Base-by-base conservation (phyloP, 2,888 invertebrate species). In the Schizaphis graminum region DNA sequence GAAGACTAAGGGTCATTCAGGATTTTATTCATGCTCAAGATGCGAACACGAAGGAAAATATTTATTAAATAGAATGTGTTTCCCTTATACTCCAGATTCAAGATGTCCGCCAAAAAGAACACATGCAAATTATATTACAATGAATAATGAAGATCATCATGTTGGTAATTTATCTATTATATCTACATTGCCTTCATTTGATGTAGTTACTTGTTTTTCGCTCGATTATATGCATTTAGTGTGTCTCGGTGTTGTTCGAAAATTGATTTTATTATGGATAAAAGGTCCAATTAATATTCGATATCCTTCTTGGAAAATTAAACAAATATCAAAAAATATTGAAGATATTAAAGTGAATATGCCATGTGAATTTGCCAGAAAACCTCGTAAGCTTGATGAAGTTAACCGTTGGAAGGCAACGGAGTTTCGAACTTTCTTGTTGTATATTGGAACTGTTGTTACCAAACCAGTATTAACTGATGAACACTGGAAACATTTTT, bases 281-380 rank as follows among this genome's bases (percentile, higher is more conserved):
- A 44, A 77, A 41, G 49, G 44, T 28, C 84, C 57, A 4, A 47
- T 26, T 35, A 21, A 41, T 13, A 21, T 91, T n/a, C n/a, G 77
- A 10, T 77, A 77, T 44, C 56, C 49, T 47, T 77, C 84, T 84
- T 85, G 57, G 53, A 77, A 91, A 44, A 44, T 35, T 28, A 3
- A 91, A 91, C 8, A 26, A 8, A 26, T 41, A 35, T 67, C 41
- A 16, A 57, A 53, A 16, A 8, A 47, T 24, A 8, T 77, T 47
- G 26, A 53, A 49, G n/a, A 44, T 28, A 47, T 47, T 1, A 91
- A 77, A 47, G 16, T 26, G 10, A 84, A 84, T 28, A 84, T 77
- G 7, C 91, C 91, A 28, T 35, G n/a, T 35, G 92, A 92, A 24
- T 92, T 92, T 87, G 86, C 53, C 28, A 53, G 91, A 49, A 92